Evolutionary conservation across 2,888 invertebrate species (phyloP), one percentile per base, ranked within the genome.

Genomic region (Meteorus colon): DNA sequence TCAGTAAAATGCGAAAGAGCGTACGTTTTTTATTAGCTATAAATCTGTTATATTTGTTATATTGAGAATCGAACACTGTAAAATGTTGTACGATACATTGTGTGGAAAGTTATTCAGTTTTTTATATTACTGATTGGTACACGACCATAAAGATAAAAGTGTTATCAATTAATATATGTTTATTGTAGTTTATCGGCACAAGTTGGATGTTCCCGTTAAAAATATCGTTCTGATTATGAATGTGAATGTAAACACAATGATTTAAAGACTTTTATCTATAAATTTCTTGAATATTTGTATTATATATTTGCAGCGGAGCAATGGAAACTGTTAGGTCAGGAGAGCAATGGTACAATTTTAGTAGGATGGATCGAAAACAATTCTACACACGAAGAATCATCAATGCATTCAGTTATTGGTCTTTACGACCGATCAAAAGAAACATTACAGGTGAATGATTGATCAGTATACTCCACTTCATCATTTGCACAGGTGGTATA

Each of bases 321-420:
- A 91, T 96, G 96, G 95, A 93, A 95, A 76, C 91, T 96, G 74
- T 89, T 96, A 80, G 96, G 96, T 0, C 96, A 96, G 89, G 96
- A 96, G 86, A 94, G 94, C 88, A 94, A 95, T 88, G 95, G 95
- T 2, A 92, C 93, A 0, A 91, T 96, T 84, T 87, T 96, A 37
- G 91, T 95, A 45, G 93, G 94, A 34, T 96, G 96, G 95, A 89
- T 91, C 78, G 89, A 89, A 77, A 87, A 86, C 82, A 78, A 62
- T 37, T 29, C 78, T 1, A 37, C 55, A 19, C 81, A 81, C 19
- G 59, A 78, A 29, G 80, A 80, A 80, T 70, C 72, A 51, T 69
- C 73, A 14, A 82, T 78, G 0, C 84, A 82, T 80, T 88, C 88
- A n/a, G 87, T 87, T 34, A 83, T 89, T 77, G 89, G 89, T 67